Conservation (phyloP, 2,113 vertebrate species). For the Gallinago undulata region DNA sequence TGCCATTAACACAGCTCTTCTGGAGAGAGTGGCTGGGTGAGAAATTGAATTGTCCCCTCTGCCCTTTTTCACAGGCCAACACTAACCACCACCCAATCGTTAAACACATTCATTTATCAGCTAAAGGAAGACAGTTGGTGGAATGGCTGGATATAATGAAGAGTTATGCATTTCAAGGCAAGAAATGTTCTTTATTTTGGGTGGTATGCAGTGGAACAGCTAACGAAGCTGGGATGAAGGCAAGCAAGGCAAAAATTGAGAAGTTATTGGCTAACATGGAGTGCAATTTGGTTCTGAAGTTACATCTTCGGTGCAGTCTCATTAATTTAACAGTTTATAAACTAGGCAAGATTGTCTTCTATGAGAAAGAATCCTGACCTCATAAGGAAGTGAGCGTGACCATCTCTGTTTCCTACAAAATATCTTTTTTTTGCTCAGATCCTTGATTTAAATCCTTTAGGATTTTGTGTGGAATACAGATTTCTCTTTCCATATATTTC, state of each 20-base stretch:
- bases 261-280: background rate
- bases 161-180: background rate
- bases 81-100: background rate
- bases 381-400: background rate
- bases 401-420: background rate
- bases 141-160: background rate
- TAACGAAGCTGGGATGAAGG: background rate
- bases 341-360: background rate
- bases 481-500: background rate
- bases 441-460: background rate
- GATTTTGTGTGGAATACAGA: background rate
- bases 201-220: background rate
- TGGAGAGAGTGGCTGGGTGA: background rate
- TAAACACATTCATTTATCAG: background rate
- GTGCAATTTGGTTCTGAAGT: background rate
- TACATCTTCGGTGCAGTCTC: background rate
- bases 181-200: background rate
- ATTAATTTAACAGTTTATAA: background rate
- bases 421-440: background rate
- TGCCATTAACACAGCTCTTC: background rate
- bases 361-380: background rate
- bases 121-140: background rate
- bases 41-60: background rate
- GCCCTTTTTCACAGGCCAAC: background rate
- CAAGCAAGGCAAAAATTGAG: background rate